A percentile compares a stretch with the other conserved stretches of the same genome.
phyloP scores from a whole-genome alignment of 2,113 vertebrate genomes.

The Sus scrofa region DNA sequence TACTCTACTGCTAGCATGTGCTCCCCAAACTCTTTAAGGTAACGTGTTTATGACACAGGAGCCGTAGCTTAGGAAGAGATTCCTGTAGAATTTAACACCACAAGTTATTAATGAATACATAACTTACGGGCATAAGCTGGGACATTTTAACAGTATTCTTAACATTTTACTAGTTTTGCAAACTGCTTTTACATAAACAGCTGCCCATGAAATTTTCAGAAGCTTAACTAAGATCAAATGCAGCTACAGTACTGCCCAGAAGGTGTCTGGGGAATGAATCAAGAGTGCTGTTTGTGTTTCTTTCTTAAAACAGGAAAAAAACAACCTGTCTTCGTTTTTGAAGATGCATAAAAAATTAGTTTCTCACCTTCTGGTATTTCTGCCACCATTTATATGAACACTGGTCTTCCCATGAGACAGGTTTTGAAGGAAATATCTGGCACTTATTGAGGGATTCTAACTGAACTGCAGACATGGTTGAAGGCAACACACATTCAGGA shows the following conservation, averaged over 20 bases:
- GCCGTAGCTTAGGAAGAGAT: background rate
- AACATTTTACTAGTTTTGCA: background rate
- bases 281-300: background rate
- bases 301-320: background rate
- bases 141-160: background rate
- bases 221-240: background rate
- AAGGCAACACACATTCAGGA: constrained; percentile 94
- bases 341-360: background rate
- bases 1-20: background rate
- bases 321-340: background rate
- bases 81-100: background rate
- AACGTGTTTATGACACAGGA: background rate
- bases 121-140: background rate
- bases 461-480: constrained; percentile 94
- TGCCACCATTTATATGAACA: constrained; percentile 91
- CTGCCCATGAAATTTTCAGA: background rate
- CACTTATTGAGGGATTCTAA: constrained; percentile 91
- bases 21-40: background rate
- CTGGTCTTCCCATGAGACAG: constrained; percentile 87
- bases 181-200: constrained; percentile 11
- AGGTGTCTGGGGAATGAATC: constrained; percentile 29
- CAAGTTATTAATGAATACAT: background rate
- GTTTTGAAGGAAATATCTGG: constrained; percentile 89
- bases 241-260: background rate
- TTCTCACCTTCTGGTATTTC: constrained; percentile 94